Evolutionary conservation across 2,113 vertebrate genomes (phyloP), one percentile per base, ranked within the genome.

Genomic region (Anseranas semipalmata): DNA sequence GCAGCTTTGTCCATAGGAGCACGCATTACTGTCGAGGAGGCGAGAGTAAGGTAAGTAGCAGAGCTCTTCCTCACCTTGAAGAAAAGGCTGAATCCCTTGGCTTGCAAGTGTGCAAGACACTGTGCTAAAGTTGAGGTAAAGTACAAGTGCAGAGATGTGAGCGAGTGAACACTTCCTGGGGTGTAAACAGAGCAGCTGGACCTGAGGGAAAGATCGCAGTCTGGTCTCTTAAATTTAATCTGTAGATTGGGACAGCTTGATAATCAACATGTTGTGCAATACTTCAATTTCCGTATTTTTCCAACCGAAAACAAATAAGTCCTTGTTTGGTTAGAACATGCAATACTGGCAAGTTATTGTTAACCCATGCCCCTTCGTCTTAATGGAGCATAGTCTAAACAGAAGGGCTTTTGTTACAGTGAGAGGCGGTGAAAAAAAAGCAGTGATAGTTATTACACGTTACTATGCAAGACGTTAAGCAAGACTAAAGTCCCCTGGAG

Each of bases 251-350:
- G 82, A 86, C 91, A 96, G 92, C 71, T 87, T 76, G 93, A 85
- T 93, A 83, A 53, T 89, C 68, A 94, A 52, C 53, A 10, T 92
- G 84, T 96, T 97, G 67, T 95, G 68, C 92, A 91, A 68, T 88
- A 76, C 76, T 97, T 97, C 6, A 48, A 27, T 96, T 97, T 91
- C 86, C 39, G 72, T 95, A 60, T 93, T 96, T 96, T 94, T 74
- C 85, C 59, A 89, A 28, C 37, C 0, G n/a, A 70, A 97, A 96
- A 87, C 89, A 96, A 96, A 55, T 50, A 89, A 89, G 90, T 96
- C 91, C 58, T 95, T 97, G 84, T 96, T 89, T 20, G 7, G 79
- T 85, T 96, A 48, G 74, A 94, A 52, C 48, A 2, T 87, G 35
- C 89, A 95, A 94, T 92, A 65, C 93, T 82, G 72, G 79, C 93